Base-by-base conservation (phyloP, 1,140 invertebrate genomes). In the Drosophila kohkoa region DNA sequence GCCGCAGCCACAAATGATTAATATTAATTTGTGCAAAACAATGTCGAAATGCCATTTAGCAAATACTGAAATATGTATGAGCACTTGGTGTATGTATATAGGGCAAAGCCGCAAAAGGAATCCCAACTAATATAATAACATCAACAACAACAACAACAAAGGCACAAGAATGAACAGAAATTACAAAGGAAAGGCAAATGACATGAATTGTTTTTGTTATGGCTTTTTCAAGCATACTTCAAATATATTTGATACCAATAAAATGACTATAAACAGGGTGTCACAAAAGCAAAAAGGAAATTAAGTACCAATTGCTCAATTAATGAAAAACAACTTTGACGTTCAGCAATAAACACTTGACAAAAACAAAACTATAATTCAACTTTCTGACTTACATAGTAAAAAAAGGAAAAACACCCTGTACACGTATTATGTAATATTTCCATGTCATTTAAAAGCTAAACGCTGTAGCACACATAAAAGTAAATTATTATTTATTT, bases 401-500 rank as follows among this genome's bases (percentile, higher is more conserved):
- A 25, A 25, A 25, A n/a, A n/a, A 25, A 25, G 4, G n/a, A 4
- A 43, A 43, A 41, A 13, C 67, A 79, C 72, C 81, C 77, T 77
- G 38, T n/a, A 20, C 8, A 32, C 11, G 58, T 58, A 32, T 72
- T 11, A 20, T 10, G 48, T 6, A 49, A 45, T 35, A 62, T 77
- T 67, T 71, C 35, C 35, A 41, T 87, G 76, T 60, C 83, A 82
- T 88, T 82, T 82, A 77, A 79, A 87, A 45, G 43, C 67, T 75
- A 82, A 86, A 76, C 32, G 68, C 79, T 62, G 63, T 69, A 41
- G 35, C 54, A 41, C 30, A 72, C 63, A 81, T 64, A 80, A 60
- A 79, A 75, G 69, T 77, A 77, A 88, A 87, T 80, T 77, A 75
- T 88, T 88, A 87, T 87, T 88, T 88, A 88, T 87, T 87, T 88